These are phyloP conservation scores for Melanotaenia boesemani DNA, from an alignment of 2,797 vertebrate genomes.

Conservation along the genomic window DNA sequence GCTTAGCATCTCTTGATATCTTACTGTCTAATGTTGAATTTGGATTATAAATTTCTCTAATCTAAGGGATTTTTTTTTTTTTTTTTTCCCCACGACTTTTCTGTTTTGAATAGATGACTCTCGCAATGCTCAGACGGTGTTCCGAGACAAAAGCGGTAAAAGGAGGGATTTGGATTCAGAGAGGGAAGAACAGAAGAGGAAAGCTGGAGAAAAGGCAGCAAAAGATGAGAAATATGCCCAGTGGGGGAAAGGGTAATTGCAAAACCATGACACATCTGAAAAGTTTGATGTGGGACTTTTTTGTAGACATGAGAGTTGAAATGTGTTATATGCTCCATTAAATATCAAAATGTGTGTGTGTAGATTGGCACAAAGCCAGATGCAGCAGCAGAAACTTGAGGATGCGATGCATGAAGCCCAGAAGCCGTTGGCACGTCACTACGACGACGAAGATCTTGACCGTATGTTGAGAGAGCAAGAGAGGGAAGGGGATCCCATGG, in stretches of 20 bases:
- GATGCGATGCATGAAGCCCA: constrained; percentile 91
- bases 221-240: constrained; percentile 92
- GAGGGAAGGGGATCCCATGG: constrained; percentile 97
- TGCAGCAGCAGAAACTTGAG: constrained; percentile 91
- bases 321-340: neutral
- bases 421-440: constrained; percentile 93
- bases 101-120: constrained; percentile 85
- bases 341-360: constrained; percentile 6
- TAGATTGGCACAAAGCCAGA: constrained; percentile 90
- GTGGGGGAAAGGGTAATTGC: constrained; percentile 93
- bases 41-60: neutral
- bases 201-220: constrained; percentile 85
- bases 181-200: constrained; percentile 85
- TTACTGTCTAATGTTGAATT: neutral
- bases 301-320: neutral
- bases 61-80: neutral
- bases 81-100: too few species aligned
- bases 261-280: neutral
- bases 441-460: constrained; percentile 94
- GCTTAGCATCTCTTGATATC: neutral
- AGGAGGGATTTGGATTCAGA: constrained; percentile 89
- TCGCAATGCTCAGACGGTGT: constrained; percentile 87
- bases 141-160: constrained; percentile 92
- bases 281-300: neutral
- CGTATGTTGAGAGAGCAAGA: constrained; percentile 93